Conservation (phyloP, 2,113 vertebrate species). For the Cathartes aura region DNA sequence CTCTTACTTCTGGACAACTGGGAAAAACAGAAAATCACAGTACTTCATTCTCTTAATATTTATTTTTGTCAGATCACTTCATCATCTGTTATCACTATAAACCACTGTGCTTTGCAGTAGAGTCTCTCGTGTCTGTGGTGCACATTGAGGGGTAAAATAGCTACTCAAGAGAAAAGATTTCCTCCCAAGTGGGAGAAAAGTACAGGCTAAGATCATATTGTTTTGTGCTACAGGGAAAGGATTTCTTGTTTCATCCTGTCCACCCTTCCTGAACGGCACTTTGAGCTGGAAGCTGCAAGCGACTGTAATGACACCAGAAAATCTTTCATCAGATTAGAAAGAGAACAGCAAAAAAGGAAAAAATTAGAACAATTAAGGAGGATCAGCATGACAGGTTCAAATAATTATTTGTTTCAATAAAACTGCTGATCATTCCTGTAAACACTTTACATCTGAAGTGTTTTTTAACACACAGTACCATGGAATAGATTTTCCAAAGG, state of each 20-base stretch:
- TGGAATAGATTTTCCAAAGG: background rate
- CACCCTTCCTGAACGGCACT: background rate
- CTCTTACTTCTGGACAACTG: background rate
- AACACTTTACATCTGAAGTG: background rate
- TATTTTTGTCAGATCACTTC: slow-evolving; percentile 23
- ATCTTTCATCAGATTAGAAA: background rate
- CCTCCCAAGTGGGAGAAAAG: background rate
- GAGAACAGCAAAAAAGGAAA: background rate
- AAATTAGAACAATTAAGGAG: background rate
- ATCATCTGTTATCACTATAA: background rate
- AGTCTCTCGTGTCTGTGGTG: background rate
- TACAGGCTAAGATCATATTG: background rate
- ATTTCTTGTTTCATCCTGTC: background rate
- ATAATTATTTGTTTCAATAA: background rate
- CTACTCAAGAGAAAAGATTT: background rate
- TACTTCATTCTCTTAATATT: background rate
- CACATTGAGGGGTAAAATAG: background rate
- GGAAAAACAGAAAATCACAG: background rate
- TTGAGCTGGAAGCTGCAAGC: background rate
- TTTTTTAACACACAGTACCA: background rate
- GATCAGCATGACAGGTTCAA: background rate
- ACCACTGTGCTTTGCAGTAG: background rate
- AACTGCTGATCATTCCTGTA: background rate
- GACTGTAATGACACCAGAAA: background rate
- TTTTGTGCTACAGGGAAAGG: background rate